phyloP scores from a whole-genome alignment of 2,113 vertebrate species.

The Centropus unirufus region DNA sequence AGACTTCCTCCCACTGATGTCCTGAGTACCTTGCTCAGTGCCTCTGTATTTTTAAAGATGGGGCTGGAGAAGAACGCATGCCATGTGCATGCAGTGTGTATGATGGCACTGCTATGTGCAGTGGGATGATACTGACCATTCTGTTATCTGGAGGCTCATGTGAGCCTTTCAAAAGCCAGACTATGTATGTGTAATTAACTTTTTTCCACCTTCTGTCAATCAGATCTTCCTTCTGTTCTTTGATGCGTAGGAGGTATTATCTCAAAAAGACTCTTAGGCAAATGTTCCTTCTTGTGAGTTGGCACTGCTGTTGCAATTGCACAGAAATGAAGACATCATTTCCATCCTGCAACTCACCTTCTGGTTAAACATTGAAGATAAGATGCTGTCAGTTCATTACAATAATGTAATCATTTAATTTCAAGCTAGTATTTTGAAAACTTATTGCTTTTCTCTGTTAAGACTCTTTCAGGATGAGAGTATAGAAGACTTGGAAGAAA shows the following conservation, averaged over 20 bases:
- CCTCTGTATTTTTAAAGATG: neutral
- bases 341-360: neutral
- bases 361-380: neutral
- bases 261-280: neutral
- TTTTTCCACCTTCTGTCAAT: neutral
- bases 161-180: neutral
- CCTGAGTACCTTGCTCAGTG: neutral
- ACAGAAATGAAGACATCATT: neutral
- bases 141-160: neutral
- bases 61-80: neutral
- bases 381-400: neutral
- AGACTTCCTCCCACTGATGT: neutral
- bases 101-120: neutral
- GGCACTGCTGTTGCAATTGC: neutral
- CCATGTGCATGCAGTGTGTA: fast-evolving
- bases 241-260: neutral
- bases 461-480: neutral
- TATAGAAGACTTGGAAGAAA: neutral
- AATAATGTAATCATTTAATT: neutral
- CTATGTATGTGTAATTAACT: neutral
- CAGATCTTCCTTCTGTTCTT: neutral
- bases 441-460: neutral
- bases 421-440: neutral
- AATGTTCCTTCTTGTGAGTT: neutral
- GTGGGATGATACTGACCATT: neutral